phyloP scores from a whole-genome alignment of 2,797 vertebrate genomes.

The Centropyge bicolor region DNA sequence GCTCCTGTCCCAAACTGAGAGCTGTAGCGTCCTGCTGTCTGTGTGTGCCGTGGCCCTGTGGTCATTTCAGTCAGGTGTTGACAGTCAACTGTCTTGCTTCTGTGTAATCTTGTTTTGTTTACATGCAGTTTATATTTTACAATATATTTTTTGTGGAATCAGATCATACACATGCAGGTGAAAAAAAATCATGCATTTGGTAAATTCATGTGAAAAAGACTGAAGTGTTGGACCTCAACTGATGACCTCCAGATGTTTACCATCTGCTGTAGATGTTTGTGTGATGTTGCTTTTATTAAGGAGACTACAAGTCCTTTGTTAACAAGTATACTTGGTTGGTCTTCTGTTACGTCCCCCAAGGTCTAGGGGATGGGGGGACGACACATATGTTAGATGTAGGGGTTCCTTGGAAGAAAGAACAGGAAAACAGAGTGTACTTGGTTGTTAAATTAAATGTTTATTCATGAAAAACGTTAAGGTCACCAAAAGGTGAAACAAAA shows the following conservation, averaged over 20 bases:
- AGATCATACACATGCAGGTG: neutral
- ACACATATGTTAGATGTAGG: no score
- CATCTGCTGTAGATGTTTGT: neutral
- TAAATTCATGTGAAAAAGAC: neutral
- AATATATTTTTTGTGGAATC: neutral
- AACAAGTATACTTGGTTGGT: neutral
- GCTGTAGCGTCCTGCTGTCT: neutral
- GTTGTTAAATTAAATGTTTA: no score
- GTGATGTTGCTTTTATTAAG: conserved; percentile 4
- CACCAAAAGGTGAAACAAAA: no score
- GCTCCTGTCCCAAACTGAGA: neutral
- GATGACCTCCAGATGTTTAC: neutral
- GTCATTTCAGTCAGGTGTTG: neutral
- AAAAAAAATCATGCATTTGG: neutral
- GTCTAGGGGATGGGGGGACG: no score
- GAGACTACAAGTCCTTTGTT: neutral
- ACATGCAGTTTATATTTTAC: neutral
- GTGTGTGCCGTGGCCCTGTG: neutral
- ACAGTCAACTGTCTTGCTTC: neutral
- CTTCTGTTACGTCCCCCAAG: no score
- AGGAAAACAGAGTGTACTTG: no score
- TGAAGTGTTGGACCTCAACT: no score
- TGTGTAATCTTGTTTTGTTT: neutral
- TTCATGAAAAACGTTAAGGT: no score
- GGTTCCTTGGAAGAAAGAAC: no score